A percentile compares a stretch with the other conserved stretches of the same genome.
Evolutionary conservation across 1,140 invertebrate genomes (phyloP).

Genomic region (Charaxes varanes): DNA sequence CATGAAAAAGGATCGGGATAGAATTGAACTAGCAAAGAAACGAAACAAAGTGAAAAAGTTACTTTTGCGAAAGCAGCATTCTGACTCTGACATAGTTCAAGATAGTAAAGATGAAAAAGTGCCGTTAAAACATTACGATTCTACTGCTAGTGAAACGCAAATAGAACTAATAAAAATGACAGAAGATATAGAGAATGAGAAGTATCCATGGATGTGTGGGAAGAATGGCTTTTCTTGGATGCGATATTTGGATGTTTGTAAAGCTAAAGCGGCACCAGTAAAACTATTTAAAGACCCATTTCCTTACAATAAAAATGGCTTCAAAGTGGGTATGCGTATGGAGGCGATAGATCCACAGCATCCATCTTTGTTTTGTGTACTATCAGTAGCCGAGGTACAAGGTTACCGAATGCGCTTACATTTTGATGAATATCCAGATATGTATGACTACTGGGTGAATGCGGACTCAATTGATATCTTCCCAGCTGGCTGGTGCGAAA

Average conservation of each 20-base stretch:
- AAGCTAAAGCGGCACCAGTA: constrained; percentile 82
- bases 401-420: constrained; percentile 90
- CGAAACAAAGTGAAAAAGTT: constrained; percentile 65
- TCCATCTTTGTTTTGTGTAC: constrained; percentile 91
- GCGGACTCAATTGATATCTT: constrained; percentile 94
- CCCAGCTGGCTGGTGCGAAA: constrained; percentile 95
- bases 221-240: constrained; percentile 85
- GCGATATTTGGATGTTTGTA: constrained; percentile 81
- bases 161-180: constrained; percentile 45
- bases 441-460: constrained; percentile 96
- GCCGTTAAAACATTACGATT: constrained; percentile 41
- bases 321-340: constrained; percentile 91
- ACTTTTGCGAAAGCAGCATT: constrained; percentile 49
- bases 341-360: constrained; percentile 96
- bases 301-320: constrained; percentile 82
- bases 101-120: constrained; percentile 43
- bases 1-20: constrained; percentile 55
- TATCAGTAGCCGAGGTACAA: constrained; percentile 88
- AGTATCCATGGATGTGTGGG: constrained; percentile 80
- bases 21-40: constrained; percentile 51
- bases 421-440: constrained; percentile 93
- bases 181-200: constrained; percentile 58
- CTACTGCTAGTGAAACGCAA: constrained; percentile 26
- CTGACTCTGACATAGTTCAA: constrained; percentile 39
- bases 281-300: constrained; percentile 88